Evolutionary conservation across 1,140 invertebrate genomes (phyloP).

Genomic region (Ectropis grisescens): DNA sequence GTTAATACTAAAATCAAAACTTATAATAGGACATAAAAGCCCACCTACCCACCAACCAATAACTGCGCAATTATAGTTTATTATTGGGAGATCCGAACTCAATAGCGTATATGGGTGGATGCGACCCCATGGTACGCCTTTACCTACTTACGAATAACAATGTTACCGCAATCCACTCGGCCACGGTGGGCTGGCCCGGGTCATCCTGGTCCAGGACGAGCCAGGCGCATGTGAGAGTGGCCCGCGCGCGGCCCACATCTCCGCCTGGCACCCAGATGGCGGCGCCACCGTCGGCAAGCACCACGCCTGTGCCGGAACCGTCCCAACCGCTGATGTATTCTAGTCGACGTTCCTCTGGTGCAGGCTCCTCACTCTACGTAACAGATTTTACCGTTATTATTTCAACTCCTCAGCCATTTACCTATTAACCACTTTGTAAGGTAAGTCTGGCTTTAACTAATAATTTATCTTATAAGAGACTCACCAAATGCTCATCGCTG

Average conservation of each 20-base stretch:
- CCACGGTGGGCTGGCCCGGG: conserved; percentile 69
- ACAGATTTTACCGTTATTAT: background rate
- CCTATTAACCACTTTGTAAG: too few relatives aligned
- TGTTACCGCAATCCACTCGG: conserved; percentile 74
- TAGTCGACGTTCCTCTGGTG: conserved; percentile 82
- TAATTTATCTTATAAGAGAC: too few relatives aligned
- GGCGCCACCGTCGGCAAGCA: conserved; percentile 82
- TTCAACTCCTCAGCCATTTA: too few relatives aligned
- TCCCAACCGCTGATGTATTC: conserved; percentile 90
- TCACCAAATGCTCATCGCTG: conserved; percentile 85
- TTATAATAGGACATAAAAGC: too few relatives aligned
- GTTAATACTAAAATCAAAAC: too few relatives aligned
- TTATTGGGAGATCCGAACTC: too few relatives aligned
- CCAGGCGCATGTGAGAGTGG: conserved; percentile 86
- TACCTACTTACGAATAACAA: too few relatives aligned
- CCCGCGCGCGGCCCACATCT: conserved; percentile 84
- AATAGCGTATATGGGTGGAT: too few relatives aligned
- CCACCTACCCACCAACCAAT: too few relatives aligned
- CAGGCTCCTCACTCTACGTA: conserved; percentile 76
- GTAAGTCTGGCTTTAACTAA: too few relatives aligned
- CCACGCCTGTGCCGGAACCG: conserved; percentile 84
- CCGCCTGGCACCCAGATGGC: conserved; percentile 92
- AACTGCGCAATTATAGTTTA: too few relatives aligned
- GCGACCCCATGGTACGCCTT: too few relatives aligned
- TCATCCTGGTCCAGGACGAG: conserved; percentile 80